phyloP scores from a whole-genome alignment of 1,140 invertebrate genomes.

The Gryllus bimaculatus region DNA sequence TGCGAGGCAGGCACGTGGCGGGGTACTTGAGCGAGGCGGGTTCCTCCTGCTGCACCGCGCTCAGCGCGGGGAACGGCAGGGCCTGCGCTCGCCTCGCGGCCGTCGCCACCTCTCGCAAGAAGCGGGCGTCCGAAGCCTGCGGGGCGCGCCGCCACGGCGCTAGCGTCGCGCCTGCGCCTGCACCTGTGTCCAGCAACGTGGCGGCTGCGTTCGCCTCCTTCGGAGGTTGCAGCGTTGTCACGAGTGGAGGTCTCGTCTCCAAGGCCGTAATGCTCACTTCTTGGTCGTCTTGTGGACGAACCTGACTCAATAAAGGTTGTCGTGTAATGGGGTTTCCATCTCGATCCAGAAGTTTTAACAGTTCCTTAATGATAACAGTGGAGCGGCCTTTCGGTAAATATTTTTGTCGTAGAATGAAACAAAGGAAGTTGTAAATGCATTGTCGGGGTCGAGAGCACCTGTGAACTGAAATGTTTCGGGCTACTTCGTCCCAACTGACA shows the following conservation, averaged over 20 bases:
- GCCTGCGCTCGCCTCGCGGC: no score
- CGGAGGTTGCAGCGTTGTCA: not conserved
- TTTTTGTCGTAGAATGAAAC: not conserved
- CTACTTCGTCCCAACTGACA: not conserved
- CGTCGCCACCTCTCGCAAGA: not conserved
- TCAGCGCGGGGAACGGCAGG: not conserved
- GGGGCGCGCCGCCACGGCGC: no score
- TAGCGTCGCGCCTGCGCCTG: no score
- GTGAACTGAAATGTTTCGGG: not conserved
- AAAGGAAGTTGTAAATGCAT: not conserved
- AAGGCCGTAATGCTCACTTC: not conserved
- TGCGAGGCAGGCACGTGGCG: not conserved
- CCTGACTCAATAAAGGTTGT: not conserved
- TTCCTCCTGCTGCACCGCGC: not conserved
- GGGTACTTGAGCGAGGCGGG: not conserved
- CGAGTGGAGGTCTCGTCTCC: not conserved
- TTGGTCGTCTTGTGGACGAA: not conserved
- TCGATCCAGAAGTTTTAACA: not conserved
- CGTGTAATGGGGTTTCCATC: not conserved
- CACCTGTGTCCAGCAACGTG: not conserved
- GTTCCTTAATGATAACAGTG: not conserved
- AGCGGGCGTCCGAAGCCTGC: not conserved
- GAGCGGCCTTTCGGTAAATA: not conserved
- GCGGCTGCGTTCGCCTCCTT: not conserved
- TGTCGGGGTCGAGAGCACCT: not conserved